Evolutionary conservation across 2,888 invertebrate genomes (phyloP), one percentile per base, ranked within the genome.

Genomic region (Colletes collaris): DNA sequence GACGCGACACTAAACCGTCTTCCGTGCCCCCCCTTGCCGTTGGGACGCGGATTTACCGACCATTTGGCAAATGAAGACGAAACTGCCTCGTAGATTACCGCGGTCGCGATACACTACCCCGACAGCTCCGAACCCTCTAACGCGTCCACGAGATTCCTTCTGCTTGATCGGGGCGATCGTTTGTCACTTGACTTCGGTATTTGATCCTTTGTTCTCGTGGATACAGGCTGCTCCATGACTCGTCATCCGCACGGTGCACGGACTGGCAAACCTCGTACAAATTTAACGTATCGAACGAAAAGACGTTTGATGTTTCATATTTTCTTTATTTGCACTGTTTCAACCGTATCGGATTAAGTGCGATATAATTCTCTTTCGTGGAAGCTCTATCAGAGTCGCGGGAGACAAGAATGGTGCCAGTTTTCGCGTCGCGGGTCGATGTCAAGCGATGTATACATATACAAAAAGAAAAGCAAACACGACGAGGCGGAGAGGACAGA

Each of bases 41-140:
- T 63, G 79, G 65, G 73, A 72, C 64, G 59, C 70, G 87, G 87
- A 88, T 89, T 90, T 89, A 87, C 87, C 90, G 85, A 81, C 88
- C 88, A 89, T 89, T 90, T 89, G 86, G 86, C 85, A 89, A 90
- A 90, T 88, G 89, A 90, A 89, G 90, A 89, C 85, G 88, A 86
- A 89, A 89, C 86, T 87, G 81, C 86, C 83, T 83, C 84, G 80
- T 85, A 86, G 86, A 90, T 90, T 89, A 88, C 83, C 60, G 46
- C 58, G 40, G 69, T 71, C 55, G 79, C 79, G 83, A 84, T 84
- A 66, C 76, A 84, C 65, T 66, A 79, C 44, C 44, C 65, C 69
- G 65, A 74, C 73, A 79, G 62, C 63, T 56, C n/a, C n/a, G 55
- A 68, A 62, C 46, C 62, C 62, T 67, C 37, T 59, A 58, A 63